A percentile compares a stretch with the other conserved stretches of the same genome.
Evolutionary conservation across 2,113 vertebrate species (phyloP).

Genomic region (Saccopteryx leptura): DNA sequence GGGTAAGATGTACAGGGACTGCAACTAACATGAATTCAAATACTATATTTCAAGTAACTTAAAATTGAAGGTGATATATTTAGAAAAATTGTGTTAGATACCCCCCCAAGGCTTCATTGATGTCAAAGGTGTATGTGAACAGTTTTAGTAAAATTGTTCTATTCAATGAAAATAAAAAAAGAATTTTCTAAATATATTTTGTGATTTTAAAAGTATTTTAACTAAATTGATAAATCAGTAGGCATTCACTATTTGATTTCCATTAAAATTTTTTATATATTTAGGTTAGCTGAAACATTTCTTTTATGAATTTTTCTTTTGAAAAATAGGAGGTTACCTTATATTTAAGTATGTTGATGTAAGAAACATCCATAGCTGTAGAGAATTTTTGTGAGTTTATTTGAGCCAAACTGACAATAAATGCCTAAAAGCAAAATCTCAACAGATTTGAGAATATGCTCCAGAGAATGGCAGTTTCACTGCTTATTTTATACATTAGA

Average conservation of each 20-base stretch:
- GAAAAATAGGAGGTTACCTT: background rate
- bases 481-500: background rate
- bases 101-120: background rate
- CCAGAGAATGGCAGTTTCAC: background rate
- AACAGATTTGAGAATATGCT: background rate
- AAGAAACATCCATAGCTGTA: background rate
- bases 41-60: background rate
- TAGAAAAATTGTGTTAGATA: conserved; percentile 11
- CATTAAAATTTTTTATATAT: background rate
- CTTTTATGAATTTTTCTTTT: conserved; percentile 41
- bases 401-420: background rate
- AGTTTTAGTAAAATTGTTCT: background rate
- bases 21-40: conserved; percentile 34
- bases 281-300: conserved; percentile 29
- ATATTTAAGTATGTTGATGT: background rate
- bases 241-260: background rate
- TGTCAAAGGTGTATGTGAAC: background rate
- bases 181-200: conserved; percentile 24
- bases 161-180: background rate
- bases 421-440: background rate
- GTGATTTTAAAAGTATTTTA: background rate
- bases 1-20: background rate
- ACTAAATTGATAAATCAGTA: conserved; percentile 19
- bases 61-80: conserved; percentile 1
- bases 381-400: background rate